Percentiles rank a stretch among this genome's conserved stretches.
Conservation (phyloP, 2,888 invertebrate species). For the Ophion ventricosus region DNA sequence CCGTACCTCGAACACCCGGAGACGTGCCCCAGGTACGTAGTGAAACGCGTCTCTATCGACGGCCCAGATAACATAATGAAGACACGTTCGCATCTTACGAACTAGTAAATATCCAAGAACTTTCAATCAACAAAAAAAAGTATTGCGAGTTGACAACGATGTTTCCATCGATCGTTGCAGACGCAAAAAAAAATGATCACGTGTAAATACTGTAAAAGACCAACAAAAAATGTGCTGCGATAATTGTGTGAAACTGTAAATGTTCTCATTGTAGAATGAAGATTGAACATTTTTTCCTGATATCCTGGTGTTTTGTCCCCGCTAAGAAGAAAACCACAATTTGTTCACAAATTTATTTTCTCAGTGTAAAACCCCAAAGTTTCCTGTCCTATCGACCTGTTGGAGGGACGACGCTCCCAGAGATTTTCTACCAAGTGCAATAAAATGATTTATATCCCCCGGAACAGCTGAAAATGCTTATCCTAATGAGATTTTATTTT, state of each 20-base stretch:
- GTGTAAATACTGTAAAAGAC: constrained; percentile 57
- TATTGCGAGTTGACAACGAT: background rate
- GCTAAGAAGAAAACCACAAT: constrained; percentile 11
- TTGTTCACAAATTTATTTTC: background rate
- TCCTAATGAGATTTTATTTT: background rate
- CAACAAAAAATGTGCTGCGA: constrained; percentile 24
- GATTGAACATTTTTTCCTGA: constrained; percentile 15
- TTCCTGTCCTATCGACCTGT: constrained; percentile 29
- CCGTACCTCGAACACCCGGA: constrained; percentile 88
- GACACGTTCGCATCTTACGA: background rate
- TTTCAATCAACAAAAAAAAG: background rate
- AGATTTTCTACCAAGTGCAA: background rate
- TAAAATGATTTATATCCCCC: background rate
- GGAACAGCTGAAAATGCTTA: background rate
- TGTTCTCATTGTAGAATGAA: constrained; percentile 33
- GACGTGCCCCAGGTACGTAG: constrained; percentile 87
- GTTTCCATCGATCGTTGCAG: constrained; percentile 10
- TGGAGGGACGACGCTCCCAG: background rate
- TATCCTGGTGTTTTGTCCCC: constrained; percentile 19
- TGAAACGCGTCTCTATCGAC: constrained; percentile 67
- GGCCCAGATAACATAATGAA: constrained; percentile 50
- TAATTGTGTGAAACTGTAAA: constrained; percentile 41
- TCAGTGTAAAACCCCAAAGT: background rate
- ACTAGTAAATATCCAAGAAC: constrained; percentile 5
- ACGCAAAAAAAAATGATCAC: constrained; percentile 4